Evolutionary conservation across 2,797 vertebrate species (phyloP).

Genomic region (Enteromius radiatus): DNA sequence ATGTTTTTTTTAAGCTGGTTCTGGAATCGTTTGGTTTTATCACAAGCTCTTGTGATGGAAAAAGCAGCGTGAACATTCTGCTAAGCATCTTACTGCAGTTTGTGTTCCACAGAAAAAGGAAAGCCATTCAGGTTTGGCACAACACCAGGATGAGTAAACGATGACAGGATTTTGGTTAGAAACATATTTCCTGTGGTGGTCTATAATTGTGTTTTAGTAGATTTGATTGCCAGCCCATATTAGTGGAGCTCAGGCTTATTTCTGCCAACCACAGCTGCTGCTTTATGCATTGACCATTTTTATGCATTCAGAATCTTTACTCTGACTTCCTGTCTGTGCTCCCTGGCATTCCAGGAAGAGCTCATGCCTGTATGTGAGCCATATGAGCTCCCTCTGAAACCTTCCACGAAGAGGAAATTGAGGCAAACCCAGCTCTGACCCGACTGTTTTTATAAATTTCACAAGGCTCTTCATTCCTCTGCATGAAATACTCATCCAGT

Average conservation of each 20-base stretch:
- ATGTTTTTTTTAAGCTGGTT: background rate
- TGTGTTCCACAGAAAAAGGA: background rate
- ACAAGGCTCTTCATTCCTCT: conserved; percentile 33
- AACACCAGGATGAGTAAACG: background rate
- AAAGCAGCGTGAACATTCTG: background rate
- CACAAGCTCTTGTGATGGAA: background rate
- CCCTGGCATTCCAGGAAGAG: conserved; percentile 69
- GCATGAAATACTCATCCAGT: background rate
- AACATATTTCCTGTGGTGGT: background rate
- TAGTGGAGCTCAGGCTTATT: conserved; percentile 2
- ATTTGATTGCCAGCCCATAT: background rate
- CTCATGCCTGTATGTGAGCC: conserved; percentile 64
- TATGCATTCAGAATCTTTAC: conserved; percentile 12
- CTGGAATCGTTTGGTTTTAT: background rate
- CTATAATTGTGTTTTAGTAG: background rate
- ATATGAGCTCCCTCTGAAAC: conserved; percentile 66
- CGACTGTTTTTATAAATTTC: conserved; percentile 56
- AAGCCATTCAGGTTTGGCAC: background rate
- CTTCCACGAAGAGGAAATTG: conserved; percentile 72
- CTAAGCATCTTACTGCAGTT: background rate
- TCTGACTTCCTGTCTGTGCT: conserved; percentile 64
- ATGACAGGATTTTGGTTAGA: background rate
- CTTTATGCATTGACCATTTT: conserved; percentile 26
- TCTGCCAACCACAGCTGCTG: conserved; percentile 16
- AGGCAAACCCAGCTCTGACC: conserved; percentile 53